These are phyloP conservation scores for Procambarus clarkii DNA, from an alignment of 1,140 invertebrate genomes.

Conservation along the genomic window DNA sequence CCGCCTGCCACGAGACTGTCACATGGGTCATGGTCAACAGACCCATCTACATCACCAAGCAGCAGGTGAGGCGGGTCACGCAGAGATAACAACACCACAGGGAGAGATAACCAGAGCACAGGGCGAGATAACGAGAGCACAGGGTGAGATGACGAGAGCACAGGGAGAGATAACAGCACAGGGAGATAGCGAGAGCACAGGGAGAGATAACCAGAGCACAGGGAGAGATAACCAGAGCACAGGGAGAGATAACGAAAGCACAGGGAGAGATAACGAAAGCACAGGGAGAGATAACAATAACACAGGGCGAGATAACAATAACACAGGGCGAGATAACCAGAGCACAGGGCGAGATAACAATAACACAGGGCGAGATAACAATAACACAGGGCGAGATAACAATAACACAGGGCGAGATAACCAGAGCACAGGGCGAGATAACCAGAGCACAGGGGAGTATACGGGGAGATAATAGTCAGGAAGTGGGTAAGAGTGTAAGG, in stretches of 20 bases:
- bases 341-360: no score
- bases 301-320: neutral
- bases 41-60: slow-evolving; percentile 95
- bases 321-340: no score
- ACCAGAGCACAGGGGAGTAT: no score
- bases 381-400: neutral
- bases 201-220: neutral
- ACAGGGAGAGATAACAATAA: neutral
- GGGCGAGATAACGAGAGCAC: neutral
- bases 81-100: neutral
- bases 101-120: neutral
- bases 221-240: no score
- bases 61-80: slow-evolving; percentile 74
- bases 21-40: slow-evolving; percentile 97
- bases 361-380: no score
- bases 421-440: neutral
- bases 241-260: neutral
- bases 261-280: no score
- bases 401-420: neutral
- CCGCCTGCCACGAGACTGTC: slow-evolving; percentile 93
- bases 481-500: neutral
- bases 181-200: neutral
- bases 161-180: neutral
- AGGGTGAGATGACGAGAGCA: neutral
- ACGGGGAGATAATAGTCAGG: neutral